These are phyloP conservation scores for Rousettus madagascariensis DNA, from an alignment of 2,797 vertebrate genomes.

Conservation along the genomic window DNA sequence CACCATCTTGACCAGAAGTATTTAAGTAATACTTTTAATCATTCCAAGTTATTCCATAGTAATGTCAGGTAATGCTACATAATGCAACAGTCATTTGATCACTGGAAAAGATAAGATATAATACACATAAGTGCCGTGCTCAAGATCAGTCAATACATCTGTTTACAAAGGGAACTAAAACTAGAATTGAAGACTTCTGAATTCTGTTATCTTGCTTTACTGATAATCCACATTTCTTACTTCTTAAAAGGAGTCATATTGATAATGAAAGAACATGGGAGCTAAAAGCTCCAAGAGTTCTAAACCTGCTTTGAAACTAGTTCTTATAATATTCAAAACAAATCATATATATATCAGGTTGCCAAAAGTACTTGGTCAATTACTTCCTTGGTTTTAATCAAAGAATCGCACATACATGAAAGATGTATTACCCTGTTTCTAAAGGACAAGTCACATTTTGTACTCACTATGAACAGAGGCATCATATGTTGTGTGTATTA, in stretches of 20 bases:
- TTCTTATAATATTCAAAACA: background rate
- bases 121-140: background rate
- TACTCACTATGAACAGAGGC: background rate
- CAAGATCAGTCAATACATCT: background rate
- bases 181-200: background rate
- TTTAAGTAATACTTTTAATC: slow-evolving; percentile 31
- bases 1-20: background rate
- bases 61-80: background rate
- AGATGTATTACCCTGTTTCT: background rate
- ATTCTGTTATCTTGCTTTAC: background rate
- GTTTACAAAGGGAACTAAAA: background rate
- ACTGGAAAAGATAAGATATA: background rate
- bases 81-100: background rate
- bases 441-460: background rate
- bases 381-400: background rate
- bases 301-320: background rate
- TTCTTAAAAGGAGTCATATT: background rate
- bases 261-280: background rate
- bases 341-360: background rate
- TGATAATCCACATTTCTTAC: background rate
- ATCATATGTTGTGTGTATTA: background rate
- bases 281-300: background rate
- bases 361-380: background rate
- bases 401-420: background rate
- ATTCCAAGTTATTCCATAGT: background rate